Evolutionary conservation across 2,888 invertebrate species (phyloP).

Genomic region (Mythimna vitellina): DNA sequence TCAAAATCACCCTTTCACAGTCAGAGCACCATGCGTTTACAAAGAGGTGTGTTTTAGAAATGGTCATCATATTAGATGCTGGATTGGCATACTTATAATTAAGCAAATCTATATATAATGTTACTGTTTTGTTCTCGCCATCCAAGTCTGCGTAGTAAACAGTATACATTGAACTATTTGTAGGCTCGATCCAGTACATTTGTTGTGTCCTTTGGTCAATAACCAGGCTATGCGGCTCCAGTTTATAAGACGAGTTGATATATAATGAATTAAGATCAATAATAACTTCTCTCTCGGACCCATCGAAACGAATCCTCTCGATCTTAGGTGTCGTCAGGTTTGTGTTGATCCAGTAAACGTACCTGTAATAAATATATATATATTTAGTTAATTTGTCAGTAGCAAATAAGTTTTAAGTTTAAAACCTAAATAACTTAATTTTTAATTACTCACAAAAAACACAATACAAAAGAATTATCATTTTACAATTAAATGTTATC

Average conservation of each 20-base stretch:
- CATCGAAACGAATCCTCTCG: not conserved
- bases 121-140: not conserved
- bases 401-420: no score
- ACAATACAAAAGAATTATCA: no score
- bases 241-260: not conserved
- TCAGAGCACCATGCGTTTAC: not conserved
- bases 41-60: not conserved
- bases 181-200: not conserved
- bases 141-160: not conserved
- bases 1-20: not conserved
- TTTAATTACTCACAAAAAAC: no score
- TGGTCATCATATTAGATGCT: not conserved
- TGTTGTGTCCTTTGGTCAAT: not conserved
- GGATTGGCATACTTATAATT: not conserved
- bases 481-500: no score
- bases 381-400: no score
- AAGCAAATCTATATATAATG: fast-evolving
- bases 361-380: not conserved
- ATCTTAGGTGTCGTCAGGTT: not conserved
- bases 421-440: no score
- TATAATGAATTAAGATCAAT: not conserved
- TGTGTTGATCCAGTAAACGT: not conserved
- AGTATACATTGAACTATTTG: fast-evolving
- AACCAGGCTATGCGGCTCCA: not conserved
- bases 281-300: not conserved